Evolutionary conservation across 1,140 invertebrate genomes (phyloP), one percentile per base, ranked within the genome.

Genomic region (Pentalonia nigronervosa): DNA sequence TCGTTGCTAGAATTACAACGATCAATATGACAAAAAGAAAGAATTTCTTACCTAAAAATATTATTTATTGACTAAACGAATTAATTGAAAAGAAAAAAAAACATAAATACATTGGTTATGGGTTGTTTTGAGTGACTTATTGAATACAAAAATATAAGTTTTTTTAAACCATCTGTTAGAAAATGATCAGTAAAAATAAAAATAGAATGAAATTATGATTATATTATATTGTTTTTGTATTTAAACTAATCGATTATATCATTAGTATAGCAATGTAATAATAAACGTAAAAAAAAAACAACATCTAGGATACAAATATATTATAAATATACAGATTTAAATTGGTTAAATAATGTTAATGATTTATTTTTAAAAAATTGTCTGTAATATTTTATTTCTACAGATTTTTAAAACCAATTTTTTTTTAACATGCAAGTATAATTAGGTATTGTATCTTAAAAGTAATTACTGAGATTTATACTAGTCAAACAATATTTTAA

Each of bases 1-100:
- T 93, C 81, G 48, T 84, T 93, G 91, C 45, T 93, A 93, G 81
- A 93, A 93, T 93, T 93, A 93, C 91, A 93, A 93, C 81, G 47
- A 34, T 56, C 81, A 41, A 93, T 50, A 21, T 93, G 91, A 50
- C 47, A 36, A 84, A 83, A 92, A 83, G 30, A 93, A 83, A 93
- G 30, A 92, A 84, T 86, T 23, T 81, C 48, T 93, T 56, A 53
- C 91, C 81, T 53, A 86, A 45, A 50, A 86, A 53, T 84, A 84
- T 93, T 83, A 50, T 91, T 81, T 81, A 81, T 41, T 56, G 20
- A 84, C 34, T 53, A 86, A 93, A 84, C 34, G 21, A 83, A 20
- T 48, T 45, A 92, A 53, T 53, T n/a, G 17, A 84, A 53, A 23
- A 84, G 48, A 91, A 47, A 84, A 34, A 53, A 88, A 88, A 34